These are phyloP conservation scores for Brachycybe producta DNA, from an alignment of 2,888 invertebrate species.

Conservation along the genomic window DNA sequence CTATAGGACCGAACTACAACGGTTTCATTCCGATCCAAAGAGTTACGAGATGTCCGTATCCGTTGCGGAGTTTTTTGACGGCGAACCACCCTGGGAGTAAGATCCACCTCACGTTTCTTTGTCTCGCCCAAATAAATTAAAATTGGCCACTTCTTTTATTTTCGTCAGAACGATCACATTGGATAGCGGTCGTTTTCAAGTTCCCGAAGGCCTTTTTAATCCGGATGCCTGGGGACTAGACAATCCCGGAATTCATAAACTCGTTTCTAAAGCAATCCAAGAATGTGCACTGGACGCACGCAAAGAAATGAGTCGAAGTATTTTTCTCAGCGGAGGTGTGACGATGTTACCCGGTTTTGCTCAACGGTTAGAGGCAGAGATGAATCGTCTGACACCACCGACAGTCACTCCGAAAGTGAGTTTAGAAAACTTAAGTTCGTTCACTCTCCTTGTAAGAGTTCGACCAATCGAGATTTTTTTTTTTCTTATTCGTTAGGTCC, in stretches of 20 bases:
- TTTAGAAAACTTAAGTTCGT: neutral
- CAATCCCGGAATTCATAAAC: conserved; percentile 41
- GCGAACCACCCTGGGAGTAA: conserved; percentile 27
- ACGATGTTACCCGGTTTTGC: conserved; percentile 44
- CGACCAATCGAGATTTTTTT: neutral
- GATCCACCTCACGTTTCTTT: conserved; percentile 9
- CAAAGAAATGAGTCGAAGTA: conserved; percentile 41
- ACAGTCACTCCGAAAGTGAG: conserved; percentile 39
- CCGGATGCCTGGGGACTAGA: conserved; percentile 45
- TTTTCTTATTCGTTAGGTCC: conserved; percentile 34
- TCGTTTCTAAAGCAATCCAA: conserved; percentile 42
- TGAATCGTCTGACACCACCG: conserved; percentile 41
- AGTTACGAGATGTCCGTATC: conserved; percentile 26
- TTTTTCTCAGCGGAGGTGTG: conserved; percentile 43
- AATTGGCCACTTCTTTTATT: neutral
- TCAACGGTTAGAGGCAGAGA: conserved; percentile 41
- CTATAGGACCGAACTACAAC: conserved; percentile 34
- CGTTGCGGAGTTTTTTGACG: conserved; percentile 26
- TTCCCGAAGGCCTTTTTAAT: conserved; percentile 42
- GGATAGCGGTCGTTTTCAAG: conserved; percentile 35
- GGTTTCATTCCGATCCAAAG: conserved; percentile 32
- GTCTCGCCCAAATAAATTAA: neutral
- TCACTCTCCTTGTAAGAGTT: neutral
- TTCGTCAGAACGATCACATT: conserved; percentile 25
- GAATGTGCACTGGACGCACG: conserved; percentile 45